Evolutionary conservation across 2,888 invertebrate genomes (phyloP).

Genomic region (Prenolepis imparis): DNA sequence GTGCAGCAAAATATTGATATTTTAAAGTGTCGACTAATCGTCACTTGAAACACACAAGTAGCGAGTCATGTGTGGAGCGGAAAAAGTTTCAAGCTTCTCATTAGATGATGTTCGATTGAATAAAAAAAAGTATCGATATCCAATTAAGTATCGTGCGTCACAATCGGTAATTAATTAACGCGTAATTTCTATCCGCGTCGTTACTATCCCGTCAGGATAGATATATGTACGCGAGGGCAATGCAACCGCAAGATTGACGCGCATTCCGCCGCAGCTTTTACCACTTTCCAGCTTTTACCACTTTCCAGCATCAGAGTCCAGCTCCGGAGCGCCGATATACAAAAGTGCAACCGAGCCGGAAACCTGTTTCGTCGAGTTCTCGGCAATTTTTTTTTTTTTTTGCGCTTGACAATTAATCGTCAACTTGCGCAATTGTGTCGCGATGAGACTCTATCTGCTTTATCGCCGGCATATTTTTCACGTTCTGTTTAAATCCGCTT

Average conservation of each 20-base stretch:
- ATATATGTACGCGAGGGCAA: conserved; percentile 39
- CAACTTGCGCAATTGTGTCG: neutral
- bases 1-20: neutral
- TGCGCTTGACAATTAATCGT: conserved; percentile 36
- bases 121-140: neutral
- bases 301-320: conserved; percentile 63
- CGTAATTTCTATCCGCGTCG: neutral
- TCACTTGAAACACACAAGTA: neutral
- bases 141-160: neutral
- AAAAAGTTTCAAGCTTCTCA: neutral
- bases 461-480: conserved; percentile 12
- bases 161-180: neutral
- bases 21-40: neutral
- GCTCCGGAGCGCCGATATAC: conserved; percentile 50
- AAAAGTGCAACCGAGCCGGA: conserved; percentile 60
- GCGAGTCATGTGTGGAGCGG: neutral
- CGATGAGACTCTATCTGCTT: neutral
- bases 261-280: conserved; percentile 71
- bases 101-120: neutral
- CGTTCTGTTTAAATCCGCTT: neutral
- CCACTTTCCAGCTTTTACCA: conserved; percentile 74
- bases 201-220: conserved; percentile 1
- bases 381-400: conserved; percentile 53
- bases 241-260: conserved; percentile 63
- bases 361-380: conserved; percentile 69